A percentile compares a stretch with the other conserved stretches of the same genome.
These are phyloP conservation scores for Heliornis fulica DNA, from an alignment of 2,113 vertebrate species.

Conservation along the genomic window DNA sequence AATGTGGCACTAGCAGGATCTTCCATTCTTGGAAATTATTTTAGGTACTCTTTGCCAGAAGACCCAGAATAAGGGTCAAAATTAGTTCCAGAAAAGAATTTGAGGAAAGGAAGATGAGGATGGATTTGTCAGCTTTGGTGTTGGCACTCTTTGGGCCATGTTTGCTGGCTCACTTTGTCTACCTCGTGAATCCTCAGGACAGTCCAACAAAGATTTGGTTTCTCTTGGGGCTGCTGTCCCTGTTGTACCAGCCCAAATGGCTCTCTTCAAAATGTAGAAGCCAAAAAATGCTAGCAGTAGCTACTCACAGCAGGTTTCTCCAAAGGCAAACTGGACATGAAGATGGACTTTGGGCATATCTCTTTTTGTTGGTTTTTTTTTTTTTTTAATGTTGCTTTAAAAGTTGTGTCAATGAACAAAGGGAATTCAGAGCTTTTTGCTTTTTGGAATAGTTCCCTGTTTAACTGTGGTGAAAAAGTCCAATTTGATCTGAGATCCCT, in stretches of 20 bases:
- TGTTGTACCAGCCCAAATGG: background rate
- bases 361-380: no score
- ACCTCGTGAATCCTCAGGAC: background rate
- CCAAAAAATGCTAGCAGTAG: background rate
- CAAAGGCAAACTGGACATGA: background rate
- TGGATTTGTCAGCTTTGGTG: slow-evolving; percentile 52
- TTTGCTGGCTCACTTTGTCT: slow-evolving; percentile 38
- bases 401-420: background rate
- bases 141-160: background rate
- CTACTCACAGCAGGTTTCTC: background rate
- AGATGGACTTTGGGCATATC: background rate
- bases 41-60: slow-evolving; percentile 35
- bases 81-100: slow-evolving; percentile 45
- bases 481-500: background rate
- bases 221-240: background rate
- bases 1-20: slow-evolving; percentile 35
- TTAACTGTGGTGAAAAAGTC: background rate
- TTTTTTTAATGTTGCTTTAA: no score
- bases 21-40: slow-evolving; percentile 60
- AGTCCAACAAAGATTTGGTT: background rate
- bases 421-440: background rate
- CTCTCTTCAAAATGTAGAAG: background rate
- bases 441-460: background rate
- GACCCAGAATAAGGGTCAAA: slow-evolving; percentile 16
- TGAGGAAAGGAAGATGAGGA: slow-evolving; percentile 24